phyloP scores from a whole-genome alignment of 2,888 invertebrate genomes.

The Thymelicus sylvestris region DNA sequence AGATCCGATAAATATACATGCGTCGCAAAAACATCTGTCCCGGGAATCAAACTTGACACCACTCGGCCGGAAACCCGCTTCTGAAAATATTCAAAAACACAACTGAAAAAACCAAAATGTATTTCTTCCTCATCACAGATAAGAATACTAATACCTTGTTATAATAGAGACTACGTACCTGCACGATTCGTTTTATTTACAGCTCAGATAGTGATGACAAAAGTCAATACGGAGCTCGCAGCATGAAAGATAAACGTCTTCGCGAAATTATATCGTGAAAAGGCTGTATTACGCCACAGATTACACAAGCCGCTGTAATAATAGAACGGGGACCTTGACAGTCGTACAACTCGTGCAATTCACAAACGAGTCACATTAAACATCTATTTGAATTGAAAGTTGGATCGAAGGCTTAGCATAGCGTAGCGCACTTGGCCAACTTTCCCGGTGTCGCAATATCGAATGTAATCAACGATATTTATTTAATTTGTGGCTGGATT shows the following conservation, averaged over 20 bases:
- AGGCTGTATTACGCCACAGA: not conserved
- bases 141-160: not conserved
- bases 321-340: conserved; percentile 10
- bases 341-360: not conserved
- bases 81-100: too few species aligned
- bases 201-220: not conserved
- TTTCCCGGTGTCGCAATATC: not conserved
- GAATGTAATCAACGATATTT: too few species aligned
- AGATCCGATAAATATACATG: too few species aligned
- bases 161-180: not conserved
- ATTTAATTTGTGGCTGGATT: too few species aligned
- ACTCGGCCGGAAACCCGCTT: too few species aligned
- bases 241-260: not conserved
- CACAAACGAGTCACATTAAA: not conserved
- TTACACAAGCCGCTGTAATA: conserved; percentile 6
- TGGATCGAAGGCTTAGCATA: conserved; percentile 2
- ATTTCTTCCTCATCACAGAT: not conserved
- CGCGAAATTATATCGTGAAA: not conserved
- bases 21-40: too few species aligned
- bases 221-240: not conserved
- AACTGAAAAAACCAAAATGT: too few species aligned
- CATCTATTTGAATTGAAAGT: conserved; percentile 1
- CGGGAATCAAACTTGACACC: too few species aligned
- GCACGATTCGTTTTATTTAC: conserved; percentile 8
- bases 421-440: not conserved